Percentiles rank a stretch among this genome's conserved stretches.
Evolutionary conservation across 64 coral and sea anemone species (phyloP).

Genomic region (Dendronephthya gigantea): DNA sequence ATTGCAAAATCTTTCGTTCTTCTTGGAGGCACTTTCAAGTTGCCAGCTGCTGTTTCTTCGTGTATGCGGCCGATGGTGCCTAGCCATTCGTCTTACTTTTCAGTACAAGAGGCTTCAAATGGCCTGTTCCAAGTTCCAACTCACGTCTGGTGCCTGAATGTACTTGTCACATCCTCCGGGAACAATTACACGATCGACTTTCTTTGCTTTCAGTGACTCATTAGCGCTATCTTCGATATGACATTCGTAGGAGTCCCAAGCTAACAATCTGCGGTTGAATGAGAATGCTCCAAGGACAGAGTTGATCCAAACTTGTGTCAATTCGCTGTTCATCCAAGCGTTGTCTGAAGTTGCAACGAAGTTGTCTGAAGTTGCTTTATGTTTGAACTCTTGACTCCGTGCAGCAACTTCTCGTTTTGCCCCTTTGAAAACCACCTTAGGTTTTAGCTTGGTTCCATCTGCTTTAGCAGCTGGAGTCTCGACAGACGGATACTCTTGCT

Average conservation of each 20-base stretch:
- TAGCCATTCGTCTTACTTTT: conserved; percentile 19
- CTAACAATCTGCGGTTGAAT: neutral
- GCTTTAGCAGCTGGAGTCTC: too few species aligned
- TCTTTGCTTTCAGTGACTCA: conserved; percentile 5
- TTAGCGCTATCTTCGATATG: neutral
- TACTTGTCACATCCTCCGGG: neutral
- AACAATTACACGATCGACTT: neutral
- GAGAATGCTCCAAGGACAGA: conserved; percentile 6
- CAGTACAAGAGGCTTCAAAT: conserved; percentile 10
- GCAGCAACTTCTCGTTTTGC: neutral
- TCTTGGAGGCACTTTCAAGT: conserved; percentile 40
- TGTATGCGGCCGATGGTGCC: conserved; percentile 14
- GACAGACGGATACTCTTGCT: too few species aligned
- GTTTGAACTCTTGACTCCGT: neutral
- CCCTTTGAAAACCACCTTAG: too few species aligned
- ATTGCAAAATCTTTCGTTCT: conserved; percentile 38
- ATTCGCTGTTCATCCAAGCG: neutral
- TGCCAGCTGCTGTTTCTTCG: conserved; percentile 41
- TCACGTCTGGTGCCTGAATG: neutral
- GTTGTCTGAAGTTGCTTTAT: too few species aligned
- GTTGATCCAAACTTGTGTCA: neutral
- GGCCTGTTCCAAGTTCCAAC: neutral
- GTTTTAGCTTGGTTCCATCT: too few species aligned
- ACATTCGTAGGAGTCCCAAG: conserved; percentile 1
- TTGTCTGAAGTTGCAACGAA: neutral